Base-by-base conservation (phyloP, 2,888 invertebrate species). In the Caenorhabditis sulstoni region DNA sequence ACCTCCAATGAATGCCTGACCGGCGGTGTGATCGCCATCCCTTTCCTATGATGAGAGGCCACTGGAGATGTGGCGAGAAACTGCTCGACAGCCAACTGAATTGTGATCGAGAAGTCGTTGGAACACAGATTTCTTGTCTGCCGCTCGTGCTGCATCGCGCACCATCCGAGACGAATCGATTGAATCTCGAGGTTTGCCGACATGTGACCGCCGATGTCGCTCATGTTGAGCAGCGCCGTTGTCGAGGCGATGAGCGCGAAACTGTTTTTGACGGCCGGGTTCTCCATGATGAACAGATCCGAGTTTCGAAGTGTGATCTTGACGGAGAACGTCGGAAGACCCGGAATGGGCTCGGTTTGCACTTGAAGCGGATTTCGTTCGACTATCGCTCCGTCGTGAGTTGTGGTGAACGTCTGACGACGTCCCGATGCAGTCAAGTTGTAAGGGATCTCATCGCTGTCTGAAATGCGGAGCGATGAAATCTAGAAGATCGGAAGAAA, bases 281-380 rank as follows among this genome's bases (percentile, higher is more conserved):
- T 94, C 91, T 98, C 97, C 0, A 98, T 94, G 41, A 97, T 93
- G 39, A 98, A 95, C 71, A 98, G 92, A 92, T 99, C 97, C 3
- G 96, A 97, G 91, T 97, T 96, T 0, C 96, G 74, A 39, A 84
- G 50, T 7, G 84, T 84, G 20, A 84, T 79, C 59, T 84, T 84
- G 5, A 84, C 66, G 22, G 66, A 70, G 23, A 84, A 70, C 2
- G 82, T 81, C 44, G 52, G 59, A 45, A 35, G 50, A 55, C 18
- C 29, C 9, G 45, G 18, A 3, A 14, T 14, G n/a, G 16, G n/a
- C 8, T n/a, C 44, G 1, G 29, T 50, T 11, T 41, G 29, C 20
- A 44, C 65, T 52, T 59, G 22, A 11, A 37, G 12, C 9, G 61
- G 22, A n/a, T 47, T 64, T 14, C 78, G 14, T 9, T 78, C 78